Base-by-base conservation (phyloP, 2,113 vertebrate genomes). In the Diadophis punctatus region DNA sequence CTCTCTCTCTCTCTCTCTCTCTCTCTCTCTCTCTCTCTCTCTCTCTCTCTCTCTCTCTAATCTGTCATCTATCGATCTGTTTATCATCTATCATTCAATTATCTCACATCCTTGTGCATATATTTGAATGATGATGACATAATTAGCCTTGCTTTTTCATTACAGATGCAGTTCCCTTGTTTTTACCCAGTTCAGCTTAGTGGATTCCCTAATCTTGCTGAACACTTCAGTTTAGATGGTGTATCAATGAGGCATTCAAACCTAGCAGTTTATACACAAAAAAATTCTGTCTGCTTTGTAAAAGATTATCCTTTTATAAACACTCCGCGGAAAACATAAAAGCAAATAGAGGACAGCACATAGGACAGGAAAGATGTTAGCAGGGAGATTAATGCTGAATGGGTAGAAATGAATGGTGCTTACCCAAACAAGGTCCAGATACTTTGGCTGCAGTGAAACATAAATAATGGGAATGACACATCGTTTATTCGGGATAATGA, bases 391-490 rank as follows among this genome's bases (percentile, higher is more conserved):
- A 98, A 97, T 98, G 97, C 96, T 98, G 98, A 98, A 98, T 98
- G 97, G 98, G 97, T 96, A 96, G 94, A 97, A 97, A 97, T 98
- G 98, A 98, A 98, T 97, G 97, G 97, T 94, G 97, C 97, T 98
- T 97, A 98, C 98, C 97, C 97, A 98, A 98, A 97, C 97, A 96
- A 97, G 97, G 97, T 97, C 98, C 97, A 97, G 97, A 98, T 97
- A 98, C 98, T 98, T 98, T 97, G 97, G 98, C 98, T 97, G 97
- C 98, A 98, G 96, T 97, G 97, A 98, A 96, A 98, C 98, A 98
- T 98, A 98, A 98, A 98, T 98, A 98, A 98, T 98, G 98, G 97
- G 98, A 98, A 98, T 98, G 98, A 98, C 98, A 98, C 97, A 96
- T 98, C 97, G 97, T 98, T 98, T 98, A 98, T 98, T 98, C 94